A percentile compares a stretch with the other conserved stretches of the same genome.
Evolutionary conservation across 2,888 invertebrate genomes (phyloP).

Genomic region (Parnassius smintheus): DNA sequence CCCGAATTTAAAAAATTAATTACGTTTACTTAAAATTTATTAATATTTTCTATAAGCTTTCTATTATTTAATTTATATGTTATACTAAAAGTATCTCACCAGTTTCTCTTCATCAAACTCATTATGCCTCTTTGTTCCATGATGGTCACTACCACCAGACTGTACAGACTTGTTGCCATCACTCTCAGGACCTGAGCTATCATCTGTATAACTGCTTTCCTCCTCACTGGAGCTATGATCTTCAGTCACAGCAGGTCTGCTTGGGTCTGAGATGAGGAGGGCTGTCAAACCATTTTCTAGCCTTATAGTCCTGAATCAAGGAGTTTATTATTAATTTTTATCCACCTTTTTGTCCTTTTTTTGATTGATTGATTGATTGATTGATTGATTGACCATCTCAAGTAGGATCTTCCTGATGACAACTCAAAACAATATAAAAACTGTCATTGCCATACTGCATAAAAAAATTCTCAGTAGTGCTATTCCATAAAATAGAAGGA

Average conservation of each 20-base stretch:
- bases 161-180: conserved; percentile 59
- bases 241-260: conserved; percentile 44
- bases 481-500: too few relatives aligned
- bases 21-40: too few relatives aligned
- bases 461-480: too few relatives aligned
- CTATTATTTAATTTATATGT: too few relatives aligned
- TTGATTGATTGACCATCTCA: too few relatives aligned
- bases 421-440: too few relatives aligned
- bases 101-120: conserved; percentile 73
- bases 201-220: conserved; percentile 55
- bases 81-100: conserved; percentile 44
- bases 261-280: conserved; percentile 85
- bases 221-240: conserved; percentile 59
- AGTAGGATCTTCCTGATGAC: too few relatives aligned
- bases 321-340: not conserved
- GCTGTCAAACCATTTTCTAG: conserved; percentile 87
- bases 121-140: conserved; percentile 49
- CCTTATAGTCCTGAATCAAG: conserved; percentile 78
- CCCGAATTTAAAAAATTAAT: too few relatives aligned
- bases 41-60: too few relatives aligned
- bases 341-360: too few relatives aligned
- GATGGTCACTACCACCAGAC: conserved; percentile 61
- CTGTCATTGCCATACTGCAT: too few relatives aligned
- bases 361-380: too few relatives aligned
- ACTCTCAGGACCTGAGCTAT: conserved; percentile 64